A percentile compares a stretch with the other conserved stretches of the same genome.
These are phyloP conservation scores for Heliangelus exortis DNA, from an alignment of 2,797 vertebrate genomes.

Conservation along the genomic window DNA sequence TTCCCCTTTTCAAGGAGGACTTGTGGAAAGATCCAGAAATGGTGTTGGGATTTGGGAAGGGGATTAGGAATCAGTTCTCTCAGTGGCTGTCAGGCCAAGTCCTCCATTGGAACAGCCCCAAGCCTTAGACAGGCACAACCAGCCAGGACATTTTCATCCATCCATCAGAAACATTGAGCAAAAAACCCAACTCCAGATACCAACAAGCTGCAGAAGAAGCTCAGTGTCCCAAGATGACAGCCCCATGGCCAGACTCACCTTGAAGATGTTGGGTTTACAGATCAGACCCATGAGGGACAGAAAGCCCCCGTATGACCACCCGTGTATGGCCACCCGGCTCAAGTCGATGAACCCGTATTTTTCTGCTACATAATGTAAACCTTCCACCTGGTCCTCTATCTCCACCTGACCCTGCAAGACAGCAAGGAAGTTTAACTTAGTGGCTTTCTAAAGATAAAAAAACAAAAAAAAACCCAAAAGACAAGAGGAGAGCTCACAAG, in stretches of 20 bases:
- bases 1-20: background rate
- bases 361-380: constrained; percentile 92
- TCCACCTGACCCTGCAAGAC: constrained; percentile 91
- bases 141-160: background rate
- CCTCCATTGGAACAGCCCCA: background rate
- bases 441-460: background rate
- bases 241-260: constrained; percentile 76
- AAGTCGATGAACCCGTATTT: constrained; percentile 96
- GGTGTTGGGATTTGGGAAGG: background rate
- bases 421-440: background rate
- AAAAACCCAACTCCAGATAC: background rate
- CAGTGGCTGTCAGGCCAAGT: background rate
- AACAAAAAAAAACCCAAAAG: background rate
- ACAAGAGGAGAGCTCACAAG: background rate
- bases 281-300: constrained; percentile 98
- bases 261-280: constrained; percentile 93
- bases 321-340: constrained; percentile 93
- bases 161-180: background rate
- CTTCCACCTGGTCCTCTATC: constrained; percentile 98
- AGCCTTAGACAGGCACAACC: background rate
- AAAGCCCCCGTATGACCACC: constrained; percentile 97
- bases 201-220: background rate
- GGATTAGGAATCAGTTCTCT: background rate
- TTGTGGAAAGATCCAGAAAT: background rate
- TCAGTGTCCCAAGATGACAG: background rate